Percentiles rank a stretch among this genome's conserved stretches.
Evolutionary conservation across 2,113 vertebrate species (phyloP).

Genomic region (Triplophysa siluroides): DNA sequence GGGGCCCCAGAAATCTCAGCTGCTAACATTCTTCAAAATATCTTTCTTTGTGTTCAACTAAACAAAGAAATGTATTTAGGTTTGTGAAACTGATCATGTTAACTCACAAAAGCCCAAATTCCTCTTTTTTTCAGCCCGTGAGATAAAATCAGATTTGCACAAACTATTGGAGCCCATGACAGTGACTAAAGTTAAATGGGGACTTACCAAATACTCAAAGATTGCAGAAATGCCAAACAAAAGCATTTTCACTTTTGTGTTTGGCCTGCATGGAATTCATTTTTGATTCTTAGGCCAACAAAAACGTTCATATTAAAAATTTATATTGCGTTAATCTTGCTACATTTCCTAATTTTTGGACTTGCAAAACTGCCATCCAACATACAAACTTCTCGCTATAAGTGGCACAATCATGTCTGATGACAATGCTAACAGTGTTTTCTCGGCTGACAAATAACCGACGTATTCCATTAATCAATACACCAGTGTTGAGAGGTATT

Average conservation of each 20-base stretch:
- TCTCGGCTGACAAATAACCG: constrained; percentile 12
- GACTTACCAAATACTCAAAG: too few species aligned
- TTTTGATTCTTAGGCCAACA: neutral
- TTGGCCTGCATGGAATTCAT: neutral
- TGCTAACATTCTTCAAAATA: too few species aligned
- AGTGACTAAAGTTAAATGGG: too few species aligned
- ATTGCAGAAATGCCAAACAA: too few species aligned
- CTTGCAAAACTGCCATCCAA: neutral
- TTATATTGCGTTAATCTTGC: neutral
- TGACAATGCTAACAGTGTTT: neutral
- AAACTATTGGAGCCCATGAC: too few species aligned
- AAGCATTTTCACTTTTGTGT: neutral
- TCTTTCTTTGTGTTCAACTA: too few species aligned
- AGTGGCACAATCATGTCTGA: neutral
- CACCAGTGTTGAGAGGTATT: constrained; percentile 4
- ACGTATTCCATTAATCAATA: constrained; percentile 32
- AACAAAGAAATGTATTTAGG: too few species aligned
- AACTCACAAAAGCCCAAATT: too few species aligned
- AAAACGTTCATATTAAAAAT: neutral
- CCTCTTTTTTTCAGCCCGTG: too few species aligned
- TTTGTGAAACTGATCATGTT: too few species aligned
- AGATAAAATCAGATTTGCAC: too few species aligned
- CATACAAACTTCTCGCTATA: neutral
- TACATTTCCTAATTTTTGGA: neutral
- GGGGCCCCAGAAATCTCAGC: too few species aligned